Percentiles rank a stretch among this genome's conserved stretches.
Conservation (phyloP, 1,140 invertebrate species). For the Drosophila lowei region DNA sequence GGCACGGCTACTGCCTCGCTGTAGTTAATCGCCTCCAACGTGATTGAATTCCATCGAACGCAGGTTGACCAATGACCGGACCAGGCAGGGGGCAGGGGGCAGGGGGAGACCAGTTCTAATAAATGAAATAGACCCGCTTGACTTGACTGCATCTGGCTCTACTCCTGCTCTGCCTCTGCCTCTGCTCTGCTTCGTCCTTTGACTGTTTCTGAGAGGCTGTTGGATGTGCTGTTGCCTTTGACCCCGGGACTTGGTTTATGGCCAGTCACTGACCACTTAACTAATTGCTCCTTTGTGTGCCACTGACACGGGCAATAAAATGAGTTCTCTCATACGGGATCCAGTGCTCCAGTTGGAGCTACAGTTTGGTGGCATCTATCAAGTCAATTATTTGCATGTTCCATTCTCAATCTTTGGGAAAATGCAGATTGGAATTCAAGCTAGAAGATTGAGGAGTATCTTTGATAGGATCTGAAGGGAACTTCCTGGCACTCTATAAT, state of each 20-base stretch:
- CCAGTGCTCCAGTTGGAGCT: slow-evolving; percentile 2
- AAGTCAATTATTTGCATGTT: slow-evolving; percentile 52
- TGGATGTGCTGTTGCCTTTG: not conserved
- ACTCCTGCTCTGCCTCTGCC: slow-evolving; percentile 1
- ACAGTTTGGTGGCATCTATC: slow-evolving; percentile 6
- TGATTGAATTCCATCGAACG: slow-evolving; percentile 80
- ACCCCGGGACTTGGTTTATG: slow-evolving; percentile 59
- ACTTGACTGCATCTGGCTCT: slow-evolving; percentile 53
- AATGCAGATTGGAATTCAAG: slow-evolving; percentile 1
- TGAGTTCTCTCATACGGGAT: slow-evolving; percentile 38
- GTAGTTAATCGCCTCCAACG: slow-evolving; percentile 77
- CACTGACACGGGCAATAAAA: slow-evolving; percentile 74
- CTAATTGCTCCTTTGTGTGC: slow-evolving; percentile 77
- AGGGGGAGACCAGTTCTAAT: slow-evolving; percentile 45
- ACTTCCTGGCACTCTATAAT: not conserved
- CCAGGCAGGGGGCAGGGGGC: not conserved
- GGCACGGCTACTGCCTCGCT: slow-evolving; percentile 14
- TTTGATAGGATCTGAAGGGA: no score
- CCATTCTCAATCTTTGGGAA: not conserved
- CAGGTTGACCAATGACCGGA: slow-evolving; percentile 60
- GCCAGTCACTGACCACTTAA: slow-evolving; percentile 73
- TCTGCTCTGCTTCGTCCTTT: slow-evolving; percentile 12
- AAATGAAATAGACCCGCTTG: slow-evolving; percentile 73
- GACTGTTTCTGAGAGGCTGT: slow-evolving; percentile 67
- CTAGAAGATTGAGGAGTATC: not conserved